Evolutionary conservation across 1,140 invertebrate species (phyloP).

Genomic region (Oryctes rhinoceros): DNA sequence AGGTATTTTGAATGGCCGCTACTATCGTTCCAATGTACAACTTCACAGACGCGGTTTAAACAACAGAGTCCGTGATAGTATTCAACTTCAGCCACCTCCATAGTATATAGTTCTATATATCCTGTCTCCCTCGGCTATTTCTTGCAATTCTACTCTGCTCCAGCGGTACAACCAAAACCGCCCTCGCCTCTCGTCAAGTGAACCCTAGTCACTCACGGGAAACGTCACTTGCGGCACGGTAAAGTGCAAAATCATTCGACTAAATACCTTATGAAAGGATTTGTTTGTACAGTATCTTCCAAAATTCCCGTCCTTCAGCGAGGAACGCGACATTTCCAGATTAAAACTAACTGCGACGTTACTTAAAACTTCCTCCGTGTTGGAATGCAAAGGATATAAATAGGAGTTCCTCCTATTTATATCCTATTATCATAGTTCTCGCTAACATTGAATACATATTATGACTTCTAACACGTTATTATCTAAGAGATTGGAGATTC

Average conservation of each 20-base stretch:
- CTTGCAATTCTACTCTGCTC: conserved; percentile 9
- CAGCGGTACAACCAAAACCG: conserved; percentile 3
- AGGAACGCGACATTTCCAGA: background rate
- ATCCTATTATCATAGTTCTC: no score
- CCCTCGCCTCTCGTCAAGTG: conserved; percentile 38
- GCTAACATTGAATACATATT: no score
- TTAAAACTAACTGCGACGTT: conserved; percentile 25
- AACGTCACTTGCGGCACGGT: conserved; percentile 56
- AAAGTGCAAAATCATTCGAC: conserved; percentile 56
- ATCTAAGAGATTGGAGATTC: no score
- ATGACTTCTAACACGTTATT: no score
- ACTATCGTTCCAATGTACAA: conserved; percentile 50
- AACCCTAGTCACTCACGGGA: conserved; percentile 52
- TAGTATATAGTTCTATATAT: conserved; percentile 15
- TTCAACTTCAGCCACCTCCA: conserved; percentile 45
- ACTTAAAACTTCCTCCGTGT: conserved; percentile 20
- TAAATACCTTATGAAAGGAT: conserved; percentile 53
- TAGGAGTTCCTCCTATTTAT: no score
- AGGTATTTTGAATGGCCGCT: conserved; percentile 42
- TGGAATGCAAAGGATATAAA: background rate
- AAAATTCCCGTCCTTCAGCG: conserved; percentile 32
- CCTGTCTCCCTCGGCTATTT: background rate
- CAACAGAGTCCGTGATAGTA: conserved; percentile 52
- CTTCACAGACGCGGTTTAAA: conserved; percentile 56
- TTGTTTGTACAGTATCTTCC: conserved; percentile 46